phyloP scores from a whole-genome alignment of 1,140 invertebrate genomes.

The Heterodera carotae region DNA sequence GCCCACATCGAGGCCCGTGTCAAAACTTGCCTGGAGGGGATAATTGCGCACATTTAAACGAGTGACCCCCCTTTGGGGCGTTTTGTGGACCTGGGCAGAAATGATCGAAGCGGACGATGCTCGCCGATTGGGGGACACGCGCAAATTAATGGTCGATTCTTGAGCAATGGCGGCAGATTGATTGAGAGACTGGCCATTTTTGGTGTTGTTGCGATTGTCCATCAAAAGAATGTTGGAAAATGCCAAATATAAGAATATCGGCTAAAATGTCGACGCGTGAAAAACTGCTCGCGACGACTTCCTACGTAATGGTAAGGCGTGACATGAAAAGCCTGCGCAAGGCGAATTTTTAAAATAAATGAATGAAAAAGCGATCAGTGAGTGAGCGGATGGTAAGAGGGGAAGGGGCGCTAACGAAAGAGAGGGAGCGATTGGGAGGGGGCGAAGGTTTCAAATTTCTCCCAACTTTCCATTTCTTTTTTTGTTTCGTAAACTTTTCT shows the following conservation, averaged over 20 bases:
- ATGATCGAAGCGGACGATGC: neutral
- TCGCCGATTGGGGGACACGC: neutral
- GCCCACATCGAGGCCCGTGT: slow-evolving; percentile 1
- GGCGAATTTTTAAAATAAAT: too few relatives aligned
- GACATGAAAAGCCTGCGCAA: too few relatives aligned
- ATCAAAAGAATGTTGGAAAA: neutral
- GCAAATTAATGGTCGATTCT: neutral
- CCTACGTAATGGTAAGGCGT: too few relatives aligned
- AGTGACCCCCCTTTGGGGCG: neutral
- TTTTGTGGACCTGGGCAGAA: neutral
- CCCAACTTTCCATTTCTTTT: neutral
- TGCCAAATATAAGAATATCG: too few relatives aligned
- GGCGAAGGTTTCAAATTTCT: slow-evolving; percentile 8
- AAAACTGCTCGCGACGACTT: too few relatives aligned
- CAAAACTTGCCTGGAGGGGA: slow-evolving; percentile 1
- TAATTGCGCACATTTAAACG: neutral
- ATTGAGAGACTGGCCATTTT: neutral
- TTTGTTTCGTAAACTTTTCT: neutral
- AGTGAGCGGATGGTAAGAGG: too few relatives aligned
- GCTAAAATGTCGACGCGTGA: too few relatives aligned
- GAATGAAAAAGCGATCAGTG: slow-evolving; percentile 3
- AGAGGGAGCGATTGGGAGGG: too few relatives aligned
- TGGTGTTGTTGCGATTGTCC: neutral
- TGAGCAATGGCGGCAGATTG: neutral
- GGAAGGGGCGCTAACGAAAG: too few relatives aligned